Base-by-base conservation (phyloP, 2,888 invertebrate genomes). In the Stenurella melanura region DNA sequence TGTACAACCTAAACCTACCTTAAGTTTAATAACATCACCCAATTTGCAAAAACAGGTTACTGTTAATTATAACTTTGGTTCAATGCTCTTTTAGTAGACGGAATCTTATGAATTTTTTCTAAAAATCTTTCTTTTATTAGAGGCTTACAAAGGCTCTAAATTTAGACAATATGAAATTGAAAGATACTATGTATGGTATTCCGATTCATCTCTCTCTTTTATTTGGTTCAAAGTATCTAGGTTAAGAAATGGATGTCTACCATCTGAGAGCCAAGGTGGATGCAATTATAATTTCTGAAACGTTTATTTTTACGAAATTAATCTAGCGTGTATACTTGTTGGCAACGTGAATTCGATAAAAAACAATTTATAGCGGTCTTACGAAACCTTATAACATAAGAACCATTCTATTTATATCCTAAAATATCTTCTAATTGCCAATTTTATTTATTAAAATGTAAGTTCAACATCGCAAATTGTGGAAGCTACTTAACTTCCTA, bases 281-380 rank as follows among this genome's bases (percentile, higher is more conserved):
- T n/a, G 6, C 7, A 50, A n/a, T n/a, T n/a, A 6, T 50, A n/a
- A 50, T 50, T 50, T 0, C n/a, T 50, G 50, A 50, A 50, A 50
- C 50, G 15, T n/a, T 50, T 50, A n/a, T 50, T 50, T n/a, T n/a
- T n/a, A 50, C n/a, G n/a, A 50, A 50, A 4, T 50, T n/a, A 50
- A 50, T 50, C 50, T 50, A 50, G 50, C 50, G 50, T 50, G 50
- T 50, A 50, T 50, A n/a, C 50, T 50, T 50, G n/a, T n/a, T 50
- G 50, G 50, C 5, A 50, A 50, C n/a, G 15, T 50, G n/a, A 50
- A 50, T n/a, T n/a, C 50, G 4, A 50, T 50, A 50, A 50, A 34
- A 50, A 50, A 7, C n/a, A 6, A n/a, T 50, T 50, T 50, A 50
- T 50, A 50, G n/a, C 50, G 50, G 4, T n/a, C 50, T 50, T 50